phyloP scores from a whole-genome alignment of 2,113 vertebrate genomes.

The Phrynosoma blainvillii region DNA sequence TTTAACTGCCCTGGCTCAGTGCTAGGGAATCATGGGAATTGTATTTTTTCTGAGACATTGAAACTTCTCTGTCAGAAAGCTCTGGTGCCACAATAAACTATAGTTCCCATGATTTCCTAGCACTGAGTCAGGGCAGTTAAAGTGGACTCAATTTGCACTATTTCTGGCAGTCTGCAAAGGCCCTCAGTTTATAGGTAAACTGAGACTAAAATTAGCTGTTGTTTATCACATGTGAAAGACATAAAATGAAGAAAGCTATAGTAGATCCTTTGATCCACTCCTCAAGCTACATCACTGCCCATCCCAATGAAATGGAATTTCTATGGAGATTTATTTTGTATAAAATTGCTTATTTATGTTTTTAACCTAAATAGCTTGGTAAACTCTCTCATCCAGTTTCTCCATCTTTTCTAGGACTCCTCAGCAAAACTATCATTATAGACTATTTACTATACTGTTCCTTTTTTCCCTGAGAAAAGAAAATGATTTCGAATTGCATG shows the following conservation, averaged over 20 bases:
- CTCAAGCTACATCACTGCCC: neutral
- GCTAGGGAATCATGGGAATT: no score
- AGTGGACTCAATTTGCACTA: no score
- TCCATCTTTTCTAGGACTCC: slow-evolving; percentile 45
- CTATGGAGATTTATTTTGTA: neutral
- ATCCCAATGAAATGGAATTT: neutral
- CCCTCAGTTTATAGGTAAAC: no score
- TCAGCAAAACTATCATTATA: slow-evolving; percentile 35
- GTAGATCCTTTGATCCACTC: neutral
- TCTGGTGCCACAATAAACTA: no score
- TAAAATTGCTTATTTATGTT: slow-evolving; percentile 3
- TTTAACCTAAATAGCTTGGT: slow-evolving; percentile 34
- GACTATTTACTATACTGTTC: slow-evolving; percentile 34
- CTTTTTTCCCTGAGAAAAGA: slow-evolving; percentile 46
- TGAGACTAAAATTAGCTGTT: no score
- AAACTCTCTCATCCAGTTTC: slow-evolving; percentile 35
- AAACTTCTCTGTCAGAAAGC: no score
- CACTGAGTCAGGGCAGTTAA: no score
- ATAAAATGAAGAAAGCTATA: neutral
- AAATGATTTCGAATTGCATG: slow-evolving; percentile 50
- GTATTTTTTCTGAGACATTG: no score
- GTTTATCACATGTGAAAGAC: no score
- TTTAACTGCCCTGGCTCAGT: no score
- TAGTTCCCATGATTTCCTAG: no score
- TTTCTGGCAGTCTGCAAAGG: no score